Evolutionary conservation across 2,888 invertebrate species (phyloP).

Genomic region (Onchidella celtica): DNA sequence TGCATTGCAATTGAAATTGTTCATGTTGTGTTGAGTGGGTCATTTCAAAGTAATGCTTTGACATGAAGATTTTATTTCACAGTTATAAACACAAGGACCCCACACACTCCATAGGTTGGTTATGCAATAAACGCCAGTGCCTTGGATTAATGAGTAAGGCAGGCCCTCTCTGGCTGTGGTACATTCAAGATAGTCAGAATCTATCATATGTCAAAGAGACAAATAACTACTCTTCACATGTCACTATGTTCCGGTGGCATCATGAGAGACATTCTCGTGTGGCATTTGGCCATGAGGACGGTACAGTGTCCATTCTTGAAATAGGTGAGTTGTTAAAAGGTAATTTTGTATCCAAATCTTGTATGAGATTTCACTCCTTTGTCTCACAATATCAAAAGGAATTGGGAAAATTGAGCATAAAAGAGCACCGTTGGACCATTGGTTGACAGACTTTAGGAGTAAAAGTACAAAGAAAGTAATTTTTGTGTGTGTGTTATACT

Average conservation of each 20-base stretch:
- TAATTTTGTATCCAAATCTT: too few species aligned
- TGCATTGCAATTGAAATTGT: too few species aligned
- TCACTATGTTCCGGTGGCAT: slow-evolving; percentile 78
- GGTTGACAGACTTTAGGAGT: too few species aligned
- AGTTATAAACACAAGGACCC: slow-evolving; percentile 63
- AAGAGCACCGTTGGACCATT: too few species aligned
- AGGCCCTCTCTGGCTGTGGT: slow-evolving; percentile 78
- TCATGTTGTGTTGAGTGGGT: not conserved
- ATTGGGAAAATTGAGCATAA: too few species aligned
- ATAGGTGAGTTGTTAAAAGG: slow-evolving; percentile 65
- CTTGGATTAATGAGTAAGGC: slow-evolving; percentile 69
- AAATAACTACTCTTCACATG: slow-evolving; percentile 65
- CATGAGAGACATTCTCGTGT: slow-evolving; percentile 72
- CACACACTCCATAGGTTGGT: slow-evolving; percentile 78
- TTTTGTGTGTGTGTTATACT: too few species aligned
- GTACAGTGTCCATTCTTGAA: slow-evolving; percentile 76
- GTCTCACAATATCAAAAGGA: too few species aligned
- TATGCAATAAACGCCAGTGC: slow-evolving; percentile 66
- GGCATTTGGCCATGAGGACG: slow-evolving; percentile 79
- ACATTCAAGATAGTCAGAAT: slow-evolving; percentile 58
- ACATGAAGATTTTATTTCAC: too few species aligned
- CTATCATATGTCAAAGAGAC: slow-evolving; percentile 66
- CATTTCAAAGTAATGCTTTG: too few species aligned
- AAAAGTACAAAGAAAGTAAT: too few species aligned
- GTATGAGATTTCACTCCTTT: too few species aligned